A percentile compares a stretch with the other conserved stretches of the same genome.
Evolutionary conservation across 92 coral and sea anemone species (phyloP).

Genomic region (Scolanthus callimorphus): DNA sequence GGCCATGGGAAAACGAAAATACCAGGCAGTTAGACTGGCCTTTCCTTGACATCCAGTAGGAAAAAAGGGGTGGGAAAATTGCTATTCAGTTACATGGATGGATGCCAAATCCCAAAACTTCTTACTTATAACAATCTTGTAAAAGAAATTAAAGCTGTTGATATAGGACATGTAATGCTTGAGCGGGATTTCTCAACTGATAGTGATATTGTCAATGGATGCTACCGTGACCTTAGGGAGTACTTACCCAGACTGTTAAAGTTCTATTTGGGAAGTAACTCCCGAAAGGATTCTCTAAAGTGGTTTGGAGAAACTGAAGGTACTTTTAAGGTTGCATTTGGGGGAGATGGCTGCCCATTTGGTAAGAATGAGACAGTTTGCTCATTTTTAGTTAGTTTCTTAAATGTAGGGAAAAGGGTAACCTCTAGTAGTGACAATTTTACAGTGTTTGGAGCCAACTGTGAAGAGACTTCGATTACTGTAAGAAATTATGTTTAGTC

Average conservation of each 20-base stretch:
- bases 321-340: no score
- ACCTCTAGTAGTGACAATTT: slow-evolving; percentile 64
- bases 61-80: slow-evolving; percentile 15
- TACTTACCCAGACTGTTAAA: slow-evolving; percentile 42
- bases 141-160: slow-evolving; percentile 24
- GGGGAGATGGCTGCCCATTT: slow-evolving; percentile 64
- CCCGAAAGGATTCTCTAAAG: slow-evolving; percentile 33
- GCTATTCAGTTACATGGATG: slow-evolving; percentile 10
- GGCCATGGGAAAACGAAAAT: slow-evolving; percentile 24
- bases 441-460: slow-evolving; percentile 62
- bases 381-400: slow-evolving; percentile 52
- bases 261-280: slow-evolving; percentile 34
- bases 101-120: slow-evolving; percentile 28
- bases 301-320: slow-evolving; percentile 79
- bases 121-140: no score
- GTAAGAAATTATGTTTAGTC: slow-evolving; percentile 47
- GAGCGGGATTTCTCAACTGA: slow-evolving; percentile 22
- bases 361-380: slow-evolving; percentile 69
- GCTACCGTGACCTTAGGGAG: slow-evolving; percentile 46
- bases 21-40: slow-evolving; percentile 14
- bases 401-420: no score
- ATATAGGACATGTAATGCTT: slow-evolving; percentile 19
- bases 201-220: slow-evolving; percentile 25
- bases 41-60: slow-evolving; percentile 12
- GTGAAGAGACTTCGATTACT: slow-evolving; percentile 50